A percentile compares a stretch with the other conserved stretches of the same genome.
These are phyloP conservation scores for Brienomyrus longianalis DNA, from an alignment of 2,113 vertebrate genomes.

Conservation along the genomic window DNA sequence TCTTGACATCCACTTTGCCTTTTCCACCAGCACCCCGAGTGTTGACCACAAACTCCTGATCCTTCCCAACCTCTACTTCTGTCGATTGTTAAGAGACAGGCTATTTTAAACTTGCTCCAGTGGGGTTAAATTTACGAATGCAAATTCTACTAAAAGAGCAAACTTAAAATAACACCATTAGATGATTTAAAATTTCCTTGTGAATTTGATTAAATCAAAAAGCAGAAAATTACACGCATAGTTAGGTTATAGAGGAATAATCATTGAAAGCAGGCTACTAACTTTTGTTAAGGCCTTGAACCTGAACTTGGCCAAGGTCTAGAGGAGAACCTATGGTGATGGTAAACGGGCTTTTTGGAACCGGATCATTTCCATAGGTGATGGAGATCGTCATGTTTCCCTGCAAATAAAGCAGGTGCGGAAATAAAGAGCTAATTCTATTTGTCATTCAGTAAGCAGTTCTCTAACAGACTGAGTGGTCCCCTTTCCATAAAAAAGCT, in stretches of 20 bases:
- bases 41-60: slow-evolving; percentile 79
- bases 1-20: slow-evolving; percentile 79
- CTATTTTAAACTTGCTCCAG: not conserved
- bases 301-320: slow-evolving; percentile 79
- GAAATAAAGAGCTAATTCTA: not conserved
- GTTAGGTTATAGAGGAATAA: not conserved
- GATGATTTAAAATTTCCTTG: not conserved
- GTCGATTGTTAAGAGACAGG: slow-evolving; percentile 21
- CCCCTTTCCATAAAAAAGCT: not conserved
- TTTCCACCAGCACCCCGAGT: slow-evolving; percentile 79
- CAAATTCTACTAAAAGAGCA: not conserved
- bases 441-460: not conserved
- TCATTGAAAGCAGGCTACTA: slow-evolving; percentile 42
- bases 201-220: not conserved
- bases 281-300: slow-evolving; percentile 81
- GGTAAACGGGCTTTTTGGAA: slow-evolving; percentile 80
- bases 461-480: not conserved
- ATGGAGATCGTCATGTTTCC: slow-evolving; percentile 79
- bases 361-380: slow-evolving; percentile 73
- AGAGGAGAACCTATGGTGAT: slow-evolving; percentile 72
- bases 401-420: slow-evolving; percentile 42
- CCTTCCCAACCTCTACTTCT: slow-evolving; percentile 86
- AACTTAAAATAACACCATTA: not conserved
- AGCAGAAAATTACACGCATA: not conserved
- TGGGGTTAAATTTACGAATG: not conserved